phyloP scores from a whole-genome alignment of 2,113 vertebrate species.

The Garra rufa region DNA sequence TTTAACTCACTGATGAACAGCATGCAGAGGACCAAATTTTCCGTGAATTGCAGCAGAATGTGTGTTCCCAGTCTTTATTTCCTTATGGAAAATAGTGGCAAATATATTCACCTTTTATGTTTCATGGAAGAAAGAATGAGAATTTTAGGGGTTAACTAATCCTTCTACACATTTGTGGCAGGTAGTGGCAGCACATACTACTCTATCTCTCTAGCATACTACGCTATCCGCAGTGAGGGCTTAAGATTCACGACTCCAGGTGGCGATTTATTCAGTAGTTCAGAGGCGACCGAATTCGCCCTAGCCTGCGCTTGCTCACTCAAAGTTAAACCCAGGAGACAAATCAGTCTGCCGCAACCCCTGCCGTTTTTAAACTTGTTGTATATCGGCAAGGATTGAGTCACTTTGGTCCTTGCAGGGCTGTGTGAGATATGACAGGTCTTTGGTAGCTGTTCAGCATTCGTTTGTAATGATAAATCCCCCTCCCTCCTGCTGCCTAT shows the following conservation, averaged over 20 bases:
- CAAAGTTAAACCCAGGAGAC: conserved; percentile 56
- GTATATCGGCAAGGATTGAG: conserved; percentile 49
- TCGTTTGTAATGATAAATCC: conserved; percentile 19
- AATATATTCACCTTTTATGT: not conserved
- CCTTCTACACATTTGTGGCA: conserved; percentile 3
- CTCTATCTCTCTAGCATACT: conserved; percentile 12
- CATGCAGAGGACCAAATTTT: not conserved
- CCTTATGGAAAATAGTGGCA: not conserved
- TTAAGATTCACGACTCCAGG: conserved; percentile 37
- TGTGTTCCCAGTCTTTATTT: not conserved
- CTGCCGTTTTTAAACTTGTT: conserved; percentile 54
- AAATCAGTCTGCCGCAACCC: conserved; percentile 49
- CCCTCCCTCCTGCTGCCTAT: not conserved
- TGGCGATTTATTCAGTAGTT: conserved; percentile 48
- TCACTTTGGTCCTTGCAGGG: conserved; percentile 44
- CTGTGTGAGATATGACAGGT: conserved; percentile 11
- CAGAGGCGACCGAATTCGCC: conserved; percentile 42
- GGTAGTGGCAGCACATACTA: conserved; percentile 29
- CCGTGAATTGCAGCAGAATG: not conserved
- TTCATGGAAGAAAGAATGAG: not conserved
- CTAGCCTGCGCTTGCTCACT: conserved; percentile 27
- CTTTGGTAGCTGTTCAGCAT: conserved; percentile 29
- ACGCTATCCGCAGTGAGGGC: conserved; percentile 15
- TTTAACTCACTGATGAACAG: not conserved
- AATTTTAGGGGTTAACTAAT: not conserved